phyloP scores from a whole-genome alignment of 2,113 vertebrate species.

The Illadopsis cleaveri region DNA sequence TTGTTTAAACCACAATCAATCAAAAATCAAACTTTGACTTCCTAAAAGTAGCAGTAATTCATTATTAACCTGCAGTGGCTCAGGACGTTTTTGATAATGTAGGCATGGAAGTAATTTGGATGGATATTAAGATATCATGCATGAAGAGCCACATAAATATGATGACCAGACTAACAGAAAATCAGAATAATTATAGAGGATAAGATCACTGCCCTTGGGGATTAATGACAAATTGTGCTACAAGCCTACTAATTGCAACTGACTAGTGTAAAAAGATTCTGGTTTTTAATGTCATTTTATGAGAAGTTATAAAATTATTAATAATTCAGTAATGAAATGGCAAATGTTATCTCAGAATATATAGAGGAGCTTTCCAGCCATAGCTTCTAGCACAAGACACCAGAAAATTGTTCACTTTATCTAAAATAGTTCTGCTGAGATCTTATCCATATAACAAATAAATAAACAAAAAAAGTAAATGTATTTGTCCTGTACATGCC shows the following conservation, averaged over 20 bases:
- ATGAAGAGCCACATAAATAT: neutral
- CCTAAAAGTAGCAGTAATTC: neutral
- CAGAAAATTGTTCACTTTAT: neutral
- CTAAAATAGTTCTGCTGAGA: neutral
- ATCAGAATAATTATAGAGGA: neutral
- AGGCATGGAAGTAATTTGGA: neutral
- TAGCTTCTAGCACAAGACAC: neutral
- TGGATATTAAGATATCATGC: neutral
- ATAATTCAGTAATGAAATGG: neutral
- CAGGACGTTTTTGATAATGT: neutral
- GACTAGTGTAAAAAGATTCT: neutral
- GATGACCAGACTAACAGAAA: neutral
- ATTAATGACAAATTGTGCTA: neutral
- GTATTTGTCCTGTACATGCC: accelerated
- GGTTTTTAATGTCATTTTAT: neutral
- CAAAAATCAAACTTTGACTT: neutral
- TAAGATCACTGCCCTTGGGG: neutral
- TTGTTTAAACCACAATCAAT: neutral
- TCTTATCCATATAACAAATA: neutral
- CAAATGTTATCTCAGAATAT: neutral
- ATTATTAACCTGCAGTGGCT: neutral
- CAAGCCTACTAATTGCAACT: neutral
- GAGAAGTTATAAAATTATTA: neutral
- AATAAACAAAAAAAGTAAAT: neutral
- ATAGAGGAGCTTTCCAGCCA: neutral